Evolutionary conservation across 2,888 invertebrate species (phyloP).

Genomic region (Pseudococcus viburni): DNA sequence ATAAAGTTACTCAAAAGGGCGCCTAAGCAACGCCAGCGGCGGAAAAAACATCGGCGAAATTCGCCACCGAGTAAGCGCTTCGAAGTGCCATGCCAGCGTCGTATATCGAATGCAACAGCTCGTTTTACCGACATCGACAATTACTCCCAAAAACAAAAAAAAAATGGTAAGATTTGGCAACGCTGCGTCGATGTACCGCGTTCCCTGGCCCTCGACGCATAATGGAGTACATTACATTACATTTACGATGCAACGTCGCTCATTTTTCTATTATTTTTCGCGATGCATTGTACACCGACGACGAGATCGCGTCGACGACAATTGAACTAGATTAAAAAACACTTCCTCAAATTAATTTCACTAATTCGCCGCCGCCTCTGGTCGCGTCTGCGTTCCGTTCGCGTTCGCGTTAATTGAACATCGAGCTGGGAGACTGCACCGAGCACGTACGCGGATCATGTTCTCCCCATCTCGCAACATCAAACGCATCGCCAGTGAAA

Average conservation of each 20-base stretch:
- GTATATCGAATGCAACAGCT: conserved; percentile 20
- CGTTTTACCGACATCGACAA: background rate
- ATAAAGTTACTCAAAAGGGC: conserved; percentile 51
- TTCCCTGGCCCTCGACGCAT: no score
- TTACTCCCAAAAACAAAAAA: background rate
- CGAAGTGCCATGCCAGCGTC: background rate
- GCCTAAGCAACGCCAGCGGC: conserved; percentile 7
- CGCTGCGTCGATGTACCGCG: background rate
- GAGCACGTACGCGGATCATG: no score
- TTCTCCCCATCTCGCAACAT: no score
- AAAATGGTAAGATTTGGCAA: background rate
- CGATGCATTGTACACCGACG: background rate
- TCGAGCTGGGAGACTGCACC: no score
- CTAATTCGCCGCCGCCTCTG: background rate
- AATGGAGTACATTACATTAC: background rate
- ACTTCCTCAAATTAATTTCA: conserved; percentile 42
- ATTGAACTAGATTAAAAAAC: conserved; percentile 40
- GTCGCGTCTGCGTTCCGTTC: background rate
- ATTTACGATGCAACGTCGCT: background rate
- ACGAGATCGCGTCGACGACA: background rate
- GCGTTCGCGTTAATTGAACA: background rate
- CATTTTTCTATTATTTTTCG: background rate
- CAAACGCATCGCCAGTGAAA: background rate
- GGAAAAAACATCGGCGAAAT: background rate
- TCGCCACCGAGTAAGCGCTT: background rate